Evolutionary conservation across 2,888 invertebrate genomes (phyloP), one percentile per base, ranked within the genome.

Genomic region (Scaeva pyrastri): DNA sequence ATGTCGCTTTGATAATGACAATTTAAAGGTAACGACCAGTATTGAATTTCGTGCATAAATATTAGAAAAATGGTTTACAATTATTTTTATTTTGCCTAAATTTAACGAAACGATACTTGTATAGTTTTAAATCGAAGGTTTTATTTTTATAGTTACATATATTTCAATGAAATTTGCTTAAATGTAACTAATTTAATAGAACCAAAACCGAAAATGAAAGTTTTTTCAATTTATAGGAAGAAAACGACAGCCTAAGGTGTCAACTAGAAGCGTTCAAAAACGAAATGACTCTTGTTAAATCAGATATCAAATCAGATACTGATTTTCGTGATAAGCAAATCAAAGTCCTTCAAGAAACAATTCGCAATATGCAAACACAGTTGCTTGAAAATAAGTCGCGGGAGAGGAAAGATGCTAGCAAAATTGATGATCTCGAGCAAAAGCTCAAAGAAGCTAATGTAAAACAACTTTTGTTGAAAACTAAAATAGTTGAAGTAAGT

Each of bases 241-340:
- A 98, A 91, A 98, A 98, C 91, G 98, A 98, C 89, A 96, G 96
- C 88, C 93, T 98, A 39, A 95, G 96, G 83, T 98, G 98, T 92
- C 97, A 98, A 93, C 92, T 98, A 89, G 98, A 98, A 92, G 98
- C 98, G 0, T 97, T 97, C 91, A 97, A 97, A 92, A 98, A 98
- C 92, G 98, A 98, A 94, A 96, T 98, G 66, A 97, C 97, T 89
- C 94, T 98, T 45, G 94, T 98, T 26, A 97, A 97, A 90, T 94
- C 95, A 31, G 98, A 98, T 90, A 94, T 95, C 58, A 95, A 96
- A 90, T 94, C 95, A 74, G 96, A 97, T 89, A 93, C 96, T 88
- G 96, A 97, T 82, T 95, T 96, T 81, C 97, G 97, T 91, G 97
- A 97, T 21, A 96, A 97, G 89, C 97, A 98, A 92, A 95, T 97